phyloP scores from a whole-genome alignment of 2,888 invertebrate species.

The Chromoteleia sp. region DNA sequence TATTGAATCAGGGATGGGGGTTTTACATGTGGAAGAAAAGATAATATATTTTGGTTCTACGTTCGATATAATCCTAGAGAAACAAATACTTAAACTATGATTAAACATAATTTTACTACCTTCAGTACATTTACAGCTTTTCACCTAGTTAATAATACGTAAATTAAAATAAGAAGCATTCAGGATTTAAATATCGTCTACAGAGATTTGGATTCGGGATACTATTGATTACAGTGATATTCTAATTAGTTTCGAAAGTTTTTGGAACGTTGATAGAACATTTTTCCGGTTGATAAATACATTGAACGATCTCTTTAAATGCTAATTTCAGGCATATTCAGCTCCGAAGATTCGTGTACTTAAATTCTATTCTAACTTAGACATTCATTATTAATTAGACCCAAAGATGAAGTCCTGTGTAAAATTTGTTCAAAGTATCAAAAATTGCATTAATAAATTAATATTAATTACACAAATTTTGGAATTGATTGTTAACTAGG shows the following conservation, averaged over 20 bases:
- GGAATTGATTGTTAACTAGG: not conserved
- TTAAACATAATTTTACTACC: conserved; percentile 1
- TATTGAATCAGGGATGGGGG: not conserved
- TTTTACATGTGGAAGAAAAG: not conserved
- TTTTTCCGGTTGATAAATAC: conserved; percentile 29
- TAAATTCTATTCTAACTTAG: conserved; percentile 11
- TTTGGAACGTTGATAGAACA: conserved; percentile 45
- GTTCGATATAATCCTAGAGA: not conserved
- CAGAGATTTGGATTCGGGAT: not conserved
- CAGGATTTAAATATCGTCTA: not conserved
- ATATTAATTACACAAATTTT: conserved; percentile 1
- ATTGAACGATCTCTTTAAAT: conserved; percentile 16
- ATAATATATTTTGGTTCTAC: not conserved
- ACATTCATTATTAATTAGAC: conserved; percentile 7
- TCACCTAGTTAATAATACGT: conserved; percentile 13
- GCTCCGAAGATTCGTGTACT: conserved; percentile 14
- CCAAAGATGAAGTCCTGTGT: conserved; percentile 11
- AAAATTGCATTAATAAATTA: conserved; percentile 18
- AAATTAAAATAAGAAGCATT: conserved; percentile 11
- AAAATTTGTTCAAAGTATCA: conserved; percentile 6
- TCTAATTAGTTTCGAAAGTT: conserved; percentile 8
- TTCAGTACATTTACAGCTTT: not conserved
- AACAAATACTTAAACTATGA: not conserved
- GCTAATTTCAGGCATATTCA: conserved; percentile 3
- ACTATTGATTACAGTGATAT: conserved; percentile 7